Evolutionary conservation across 1,140 invertebrate genomes (phyloP).

Genomic region (Wasmannia auropunctata): DNA sequence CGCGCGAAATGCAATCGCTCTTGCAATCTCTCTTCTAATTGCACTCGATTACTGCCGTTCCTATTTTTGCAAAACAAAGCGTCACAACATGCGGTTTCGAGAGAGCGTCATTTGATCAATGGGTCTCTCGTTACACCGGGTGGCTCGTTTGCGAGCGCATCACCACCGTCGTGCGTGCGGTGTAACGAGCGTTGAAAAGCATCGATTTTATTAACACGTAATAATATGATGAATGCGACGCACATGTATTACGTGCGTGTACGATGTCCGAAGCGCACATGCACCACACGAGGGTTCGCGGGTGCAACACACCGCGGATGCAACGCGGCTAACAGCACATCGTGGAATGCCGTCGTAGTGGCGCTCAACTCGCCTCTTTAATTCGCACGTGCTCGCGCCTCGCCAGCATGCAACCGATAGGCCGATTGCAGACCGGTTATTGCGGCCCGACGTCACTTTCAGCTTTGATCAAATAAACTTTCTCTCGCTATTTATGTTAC

Average conservation of each 20-base stretch:
- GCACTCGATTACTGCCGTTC: neutral
- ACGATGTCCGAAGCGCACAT: constrained; percentile 9
- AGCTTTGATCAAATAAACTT: constrained; percentile 29
- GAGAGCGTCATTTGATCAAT: neutral
- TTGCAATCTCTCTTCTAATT: neutral
- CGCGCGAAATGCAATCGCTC: neutral
- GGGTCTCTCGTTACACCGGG: neutral
- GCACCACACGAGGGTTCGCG: constrained; percentile 29
- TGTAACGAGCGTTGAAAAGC: constrained; percentile 25
- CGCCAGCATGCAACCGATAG: neutral
- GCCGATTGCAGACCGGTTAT: constrained; percentile 18
- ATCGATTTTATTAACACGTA: constrained; percentile 56
- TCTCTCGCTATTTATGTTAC: neutral
- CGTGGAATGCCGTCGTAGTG: constrained; percentile 85
- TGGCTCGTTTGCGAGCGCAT: neutral
- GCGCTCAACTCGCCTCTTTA: constrained; percentile 84
- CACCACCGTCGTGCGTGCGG: neutral
- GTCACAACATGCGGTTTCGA: neutral
- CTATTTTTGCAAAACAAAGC: neutral
- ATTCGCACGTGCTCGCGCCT: constrained; percentile 80
- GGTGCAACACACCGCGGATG: constrained; percentile 75
- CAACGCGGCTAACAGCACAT: constrained; percentile 79
- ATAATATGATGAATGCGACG: constrained; percentile 56
- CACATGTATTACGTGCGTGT: constrained; percentile 15
- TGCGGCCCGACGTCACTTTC: constrained; percentile 14